phyloP scores from a whole-genome alignment of 2,888 invertebrate species.

The Aquatica leii region DNA sequence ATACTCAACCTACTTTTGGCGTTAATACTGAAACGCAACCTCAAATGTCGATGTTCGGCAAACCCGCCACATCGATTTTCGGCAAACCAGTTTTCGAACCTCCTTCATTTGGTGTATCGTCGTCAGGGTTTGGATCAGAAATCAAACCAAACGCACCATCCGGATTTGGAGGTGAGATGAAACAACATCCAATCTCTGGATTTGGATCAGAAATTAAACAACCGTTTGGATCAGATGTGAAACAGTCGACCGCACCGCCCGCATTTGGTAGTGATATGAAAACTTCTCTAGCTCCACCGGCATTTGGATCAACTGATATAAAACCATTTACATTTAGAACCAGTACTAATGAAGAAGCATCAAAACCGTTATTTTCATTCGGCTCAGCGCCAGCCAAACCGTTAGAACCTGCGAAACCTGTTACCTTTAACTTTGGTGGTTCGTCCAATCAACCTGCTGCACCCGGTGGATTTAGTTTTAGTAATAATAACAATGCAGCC shows the following conservation, averaged over 20 bases:
- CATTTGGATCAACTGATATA: conserved; percentile 38
- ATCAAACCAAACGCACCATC: conserved; percentile 2
- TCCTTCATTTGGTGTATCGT: conserved; percentile 1
- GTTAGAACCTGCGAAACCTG: conserved; percentile 18
- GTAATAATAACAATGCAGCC: conserved; percentile 44
- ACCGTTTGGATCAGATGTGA: conserved; percentile 5
- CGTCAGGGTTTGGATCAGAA: conserved; percentile 11
- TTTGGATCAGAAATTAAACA: conserved; percentile 2
- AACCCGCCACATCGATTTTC: conserved; percentile 3
- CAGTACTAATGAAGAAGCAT: conserved; percentile 4
- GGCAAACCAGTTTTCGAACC: conserved; percentile 17
- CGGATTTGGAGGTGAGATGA: background rate
- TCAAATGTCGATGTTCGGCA: conserved; percentile 17
- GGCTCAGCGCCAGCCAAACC: background rate
- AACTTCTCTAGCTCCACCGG: background rate
- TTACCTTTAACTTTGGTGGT: conserved; percentile 30
- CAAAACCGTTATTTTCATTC: background rate
- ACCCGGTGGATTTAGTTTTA: conserved; percentile 46
- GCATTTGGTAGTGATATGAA: conserved; percentile 33
- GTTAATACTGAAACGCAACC: conserved; percentile 16
- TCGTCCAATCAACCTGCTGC: conserved; percentile 11
- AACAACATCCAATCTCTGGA: background rate
- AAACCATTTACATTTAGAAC: conserved; percentile 39
- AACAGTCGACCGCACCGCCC: conserved; percentile 23
- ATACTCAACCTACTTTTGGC: conserved; percentile 24